Evolutionary conservation across 2,113 vertebrate species (phyloP).

Genomic region (Microcebus lehilahytsara): DNA sequence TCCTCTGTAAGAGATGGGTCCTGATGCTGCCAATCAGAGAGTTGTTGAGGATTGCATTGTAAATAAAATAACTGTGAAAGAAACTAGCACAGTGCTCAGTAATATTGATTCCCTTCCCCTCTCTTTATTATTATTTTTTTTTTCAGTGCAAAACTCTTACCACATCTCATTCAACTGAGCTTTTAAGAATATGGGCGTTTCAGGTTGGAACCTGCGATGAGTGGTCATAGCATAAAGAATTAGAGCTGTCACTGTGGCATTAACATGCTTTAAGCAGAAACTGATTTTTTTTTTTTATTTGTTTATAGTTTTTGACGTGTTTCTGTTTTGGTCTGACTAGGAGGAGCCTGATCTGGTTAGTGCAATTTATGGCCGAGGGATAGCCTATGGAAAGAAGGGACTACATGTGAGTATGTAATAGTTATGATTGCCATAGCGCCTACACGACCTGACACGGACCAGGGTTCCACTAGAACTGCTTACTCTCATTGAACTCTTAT

Average conservation of each 20-base stretch:
- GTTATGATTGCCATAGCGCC: not conserved
- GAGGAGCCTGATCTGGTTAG: conserved; percentile 96
- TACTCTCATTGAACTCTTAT: not conserved
- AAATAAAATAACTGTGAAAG: not conserved
- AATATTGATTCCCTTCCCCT: not conserved
- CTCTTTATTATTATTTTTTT: not conserved
- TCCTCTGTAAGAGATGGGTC: not conserved
- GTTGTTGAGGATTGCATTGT: not conserved
- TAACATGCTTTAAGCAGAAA: conserved; percentile 59
- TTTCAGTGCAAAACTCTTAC: not conserved
- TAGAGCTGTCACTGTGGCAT: not conserved
- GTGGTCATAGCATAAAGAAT: not conserved
- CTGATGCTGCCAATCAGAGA: not conserved
- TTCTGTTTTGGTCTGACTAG: conserved; percentile 84
- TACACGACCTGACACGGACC: not conserved
- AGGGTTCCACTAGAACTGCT: not conserved
- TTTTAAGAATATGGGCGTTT: not conserved
- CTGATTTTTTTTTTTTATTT: conserved; percentile 55
- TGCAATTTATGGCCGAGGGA: conserved; percentile 97
- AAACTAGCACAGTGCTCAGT: not conserved
- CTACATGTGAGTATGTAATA: conserved; percentile 89
- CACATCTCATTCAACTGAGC: not conserved
- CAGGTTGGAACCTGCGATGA: not conserved
- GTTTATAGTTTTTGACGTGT: conserved; percentile 68
- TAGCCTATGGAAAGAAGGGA: conserved; percentile 98